These are phyloP conservation scores for Piliocolobus tephrosceles DNA, from an alignment of 2,113 vertebrate genomes.

Conservation along the genomic window DNA sequence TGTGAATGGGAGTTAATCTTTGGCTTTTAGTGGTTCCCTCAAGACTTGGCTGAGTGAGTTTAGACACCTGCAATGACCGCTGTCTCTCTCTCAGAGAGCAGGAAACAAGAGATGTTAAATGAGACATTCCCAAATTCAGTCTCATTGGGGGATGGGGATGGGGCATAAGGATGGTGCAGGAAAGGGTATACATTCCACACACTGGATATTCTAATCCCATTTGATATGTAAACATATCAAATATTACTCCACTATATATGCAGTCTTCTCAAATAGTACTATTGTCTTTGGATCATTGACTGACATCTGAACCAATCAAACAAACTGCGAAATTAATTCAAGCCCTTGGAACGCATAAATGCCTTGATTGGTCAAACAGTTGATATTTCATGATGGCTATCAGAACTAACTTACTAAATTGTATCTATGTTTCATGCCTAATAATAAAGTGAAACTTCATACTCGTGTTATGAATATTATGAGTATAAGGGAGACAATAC, in stretches of 20 bases:
- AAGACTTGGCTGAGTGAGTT: neutral
- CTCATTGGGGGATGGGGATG: neutral
- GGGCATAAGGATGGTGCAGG: neutral
- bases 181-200: neutral
- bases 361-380: neutral
- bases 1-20: neutral
- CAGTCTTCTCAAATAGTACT: neutral
- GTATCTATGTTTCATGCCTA: neutral
- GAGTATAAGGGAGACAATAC: neutral
- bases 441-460: neutral
- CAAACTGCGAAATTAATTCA: neutral
- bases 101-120: neutral
- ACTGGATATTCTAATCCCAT: neutral
- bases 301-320: constrained; percentile 11
- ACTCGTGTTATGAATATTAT: neutral
- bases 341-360: neutral
- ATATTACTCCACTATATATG: neutral
- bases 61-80: fast-evolving
- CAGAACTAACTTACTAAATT: neutral
- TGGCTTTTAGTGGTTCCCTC: neutral
- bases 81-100: neutral
- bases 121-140: neutral
- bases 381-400: neutral
- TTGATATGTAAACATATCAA: neutral
- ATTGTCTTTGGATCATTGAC: neutral